These are phyloP conservation scores for Thalassarche chlororhynchos DNA, from an alignment of 2,113 vertebrate species.

Conservation along the genomic window DNA sequence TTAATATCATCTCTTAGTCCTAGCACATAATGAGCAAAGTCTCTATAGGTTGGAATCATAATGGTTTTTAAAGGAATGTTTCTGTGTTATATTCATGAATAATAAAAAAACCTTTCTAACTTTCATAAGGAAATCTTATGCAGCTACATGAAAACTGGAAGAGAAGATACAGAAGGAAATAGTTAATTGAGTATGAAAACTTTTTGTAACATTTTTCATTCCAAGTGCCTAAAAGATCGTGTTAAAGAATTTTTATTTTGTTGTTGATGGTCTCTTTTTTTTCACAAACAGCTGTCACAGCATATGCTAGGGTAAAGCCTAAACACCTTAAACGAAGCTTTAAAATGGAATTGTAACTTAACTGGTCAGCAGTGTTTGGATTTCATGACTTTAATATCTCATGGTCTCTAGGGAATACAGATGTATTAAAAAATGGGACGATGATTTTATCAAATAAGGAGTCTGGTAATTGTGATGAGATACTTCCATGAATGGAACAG, in stretches of 20 bases:
- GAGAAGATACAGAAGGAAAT: background rate
- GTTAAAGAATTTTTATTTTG: background rate
- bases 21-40: background rate
- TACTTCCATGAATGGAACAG: background rate
- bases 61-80: background rate
- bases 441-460: constrained; percentile 27
- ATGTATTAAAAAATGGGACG: background rate
- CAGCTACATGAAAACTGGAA: background rate
- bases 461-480: background rate
- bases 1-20: background rate
- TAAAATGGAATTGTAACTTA: background rate
- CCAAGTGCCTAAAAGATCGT: background rate
- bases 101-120: background rate
- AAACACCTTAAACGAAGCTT: background rate
- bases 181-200: background rate
- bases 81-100: background rate
- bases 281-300: background rate
- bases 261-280: background rate
- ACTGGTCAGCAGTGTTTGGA: background rate
- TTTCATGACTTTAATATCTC: background rate
- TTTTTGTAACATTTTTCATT: background rate
- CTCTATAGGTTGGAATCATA: background rate
- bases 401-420: background rate
- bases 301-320: background rate
- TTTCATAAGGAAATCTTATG: background rate